Base-by-base conservation (phyloP, 2,113 vertebrate species). In the Chionomys nivalis region DNA sequence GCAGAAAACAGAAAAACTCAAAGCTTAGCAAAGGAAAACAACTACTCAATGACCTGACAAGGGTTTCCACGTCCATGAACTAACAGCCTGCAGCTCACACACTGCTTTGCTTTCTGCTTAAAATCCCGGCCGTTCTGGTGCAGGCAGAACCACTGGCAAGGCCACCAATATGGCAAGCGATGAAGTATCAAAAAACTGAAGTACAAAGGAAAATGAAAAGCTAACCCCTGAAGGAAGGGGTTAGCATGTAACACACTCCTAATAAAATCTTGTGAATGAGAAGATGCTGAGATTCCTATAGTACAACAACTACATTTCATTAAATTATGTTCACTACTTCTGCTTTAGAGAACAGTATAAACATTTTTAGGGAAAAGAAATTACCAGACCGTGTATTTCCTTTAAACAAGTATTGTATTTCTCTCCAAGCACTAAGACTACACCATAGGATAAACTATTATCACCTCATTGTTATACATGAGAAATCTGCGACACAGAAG, bases 401-500 rank as follows among this genome's bases (percentile, higher is more conserved):
- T 94, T 82, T 90, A 82, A 63, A 44, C 47, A 96, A 91, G 76
- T 86, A 92, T 12, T 78, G 42, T 21, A 87, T 23, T 90, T 92
- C 96, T 68, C 90, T 87, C 17, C 36, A 95, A 55, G 13, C 6
- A 58, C 19, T 66, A 24, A 42, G 17, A 47, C 3, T 76, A 91
- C 75, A 87, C 63, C 68, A 31, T 31, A 61, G 47, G 6, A 93
- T 85, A 44, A 92, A 68, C 39, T 94, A 79, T 78, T 87, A 76
- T 61, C 66, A 94, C 75, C 44, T 75, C 89, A 26, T 72, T 24
- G 76, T 83, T 87, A 90, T 33, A 85, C 49, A 87, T 58, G 33
- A 94, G 58, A 97, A 95, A 95, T 90, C 8, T 88, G 66, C 95
- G 77, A 85, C 26, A 88, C 36, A 87, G 13, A 94, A 49, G 47